Evolutionary conservation across 1,140 invertebrate species (phyloP).

Genomic region (Cydia amplana): DNA sequence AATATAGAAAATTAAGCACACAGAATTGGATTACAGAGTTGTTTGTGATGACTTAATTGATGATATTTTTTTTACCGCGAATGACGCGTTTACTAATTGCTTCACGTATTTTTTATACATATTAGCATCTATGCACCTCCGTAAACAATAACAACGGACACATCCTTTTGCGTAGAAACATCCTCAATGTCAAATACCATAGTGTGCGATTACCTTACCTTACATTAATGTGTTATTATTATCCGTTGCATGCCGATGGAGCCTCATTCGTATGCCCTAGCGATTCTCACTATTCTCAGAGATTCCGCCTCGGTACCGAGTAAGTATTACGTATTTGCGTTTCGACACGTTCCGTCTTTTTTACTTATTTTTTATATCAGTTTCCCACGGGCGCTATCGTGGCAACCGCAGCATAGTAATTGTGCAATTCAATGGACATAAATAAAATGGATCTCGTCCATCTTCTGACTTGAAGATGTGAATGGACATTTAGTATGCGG

Average conservation of each 20-base stretch:
- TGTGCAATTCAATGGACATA: conserved; percentile 54
- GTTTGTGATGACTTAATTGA: conserved; percentile 13
- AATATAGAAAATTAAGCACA: not conserved
- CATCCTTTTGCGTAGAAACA: conserved; percentile 28
- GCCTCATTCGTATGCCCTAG: conserved; percentile 45
- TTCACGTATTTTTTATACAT: conserved; percentile 18
- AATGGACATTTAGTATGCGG: not conserved
- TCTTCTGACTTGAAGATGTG: not conserved
- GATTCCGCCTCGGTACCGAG: conserved; percentile 64
- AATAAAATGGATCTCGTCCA: conserved; percentile 39
- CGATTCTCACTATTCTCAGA: conserved; percentile 71
- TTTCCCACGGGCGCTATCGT: conserved; percentile 67
- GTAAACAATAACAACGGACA: conserved; percentile 16
- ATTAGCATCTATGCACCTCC: conserved; percentile 10
- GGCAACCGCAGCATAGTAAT: conserved; percentile 63
- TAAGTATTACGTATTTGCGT: conserved; percentile 51
- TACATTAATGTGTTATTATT: conserved; percentile 44
- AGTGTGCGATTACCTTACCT: conserved; percentile 38
- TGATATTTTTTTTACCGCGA: conserved; percentile 10
- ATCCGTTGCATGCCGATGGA: conserved; percentile 44
- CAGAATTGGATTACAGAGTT: not conserved
- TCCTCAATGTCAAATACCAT: conserved; percentile 44
- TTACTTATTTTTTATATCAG: conserved; percentile 54
- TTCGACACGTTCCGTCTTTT: conserved; percentile 52
- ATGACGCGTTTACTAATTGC: conserved; percentile 29